Conservation (phyloP, 2,888 invertebrate genomes). For the Noctua comes region DNA sequence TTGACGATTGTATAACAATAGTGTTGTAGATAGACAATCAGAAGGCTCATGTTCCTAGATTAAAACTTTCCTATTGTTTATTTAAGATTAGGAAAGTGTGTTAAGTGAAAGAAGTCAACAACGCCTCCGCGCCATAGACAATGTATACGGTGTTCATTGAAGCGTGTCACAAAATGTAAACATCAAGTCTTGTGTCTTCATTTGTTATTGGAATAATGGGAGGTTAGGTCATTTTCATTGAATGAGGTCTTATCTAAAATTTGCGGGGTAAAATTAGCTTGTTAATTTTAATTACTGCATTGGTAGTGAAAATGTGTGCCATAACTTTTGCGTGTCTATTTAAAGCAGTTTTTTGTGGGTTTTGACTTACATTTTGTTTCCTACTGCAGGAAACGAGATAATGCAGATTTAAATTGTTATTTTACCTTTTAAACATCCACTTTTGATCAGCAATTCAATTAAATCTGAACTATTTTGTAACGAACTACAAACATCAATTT, state of each 20-base stretch:
- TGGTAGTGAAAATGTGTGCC: neutral
- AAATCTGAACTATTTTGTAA: neutral
- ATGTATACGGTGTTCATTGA: conserved; percentile 9
- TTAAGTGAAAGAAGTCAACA: conserved; percentile 35
- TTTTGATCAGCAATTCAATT: neutral
- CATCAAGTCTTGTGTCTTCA: conserved; percentile 5
- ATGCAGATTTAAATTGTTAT: neutral
- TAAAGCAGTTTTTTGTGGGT: neutral
- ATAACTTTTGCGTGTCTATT: neutral
- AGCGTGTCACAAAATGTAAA: conserved; percentile 26
- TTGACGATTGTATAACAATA: conserved; percentile 34
- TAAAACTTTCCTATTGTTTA: conserved; percentile 40
- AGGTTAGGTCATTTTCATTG: conserved; percentile 1
- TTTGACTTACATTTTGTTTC: neutral
- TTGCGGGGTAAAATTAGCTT: neutral
- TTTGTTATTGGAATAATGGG: conserved; percentile 19
- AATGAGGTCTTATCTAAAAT: neutral
- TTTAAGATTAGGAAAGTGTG: conserved; percentile 40
- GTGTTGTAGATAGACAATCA: conserved; percentile 18
- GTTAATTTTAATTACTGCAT: neutral
- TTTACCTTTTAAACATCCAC: neutral
- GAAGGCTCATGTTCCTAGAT: conserved; percentile 38
- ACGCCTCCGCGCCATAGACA: conserved; percentile 1
- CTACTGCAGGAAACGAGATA: neutral
- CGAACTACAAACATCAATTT: neutral